Percentiles rank a stretch among this genome's conserved stretches.
These are phyloP conservation scores for Zonotrichia leucophrys DNA, from an alignment of 2,113 vertebrate genomes.

Conservation along the genomic window DNA sequence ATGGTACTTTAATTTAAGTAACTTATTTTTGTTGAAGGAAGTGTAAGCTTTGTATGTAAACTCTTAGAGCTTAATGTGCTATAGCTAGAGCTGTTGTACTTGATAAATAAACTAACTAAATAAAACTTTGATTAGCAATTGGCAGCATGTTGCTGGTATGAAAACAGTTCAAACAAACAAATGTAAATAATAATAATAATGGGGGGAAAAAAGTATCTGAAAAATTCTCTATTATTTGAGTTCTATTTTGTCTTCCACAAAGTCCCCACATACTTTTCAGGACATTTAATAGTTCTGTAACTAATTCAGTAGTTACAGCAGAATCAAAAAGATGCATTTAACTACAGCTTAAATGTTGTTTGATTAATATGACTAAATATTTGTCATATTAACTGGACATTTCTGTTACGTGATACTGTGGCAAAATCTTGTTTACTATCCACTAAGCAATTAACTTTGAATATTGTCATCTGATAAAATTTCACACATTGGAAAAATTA, in stretches of 20 bases:
- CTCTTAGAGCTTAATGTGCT: not conserved
- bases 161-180: not conserved
- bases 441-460: not conserved
- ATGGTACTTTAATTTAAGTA: not conserved
- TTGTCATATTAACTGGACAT: not conserved
- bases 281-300: not conserved
- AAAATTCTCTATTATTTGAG: not conserved
- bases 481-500: not conserved
- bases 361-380: conserved; percentile 2
- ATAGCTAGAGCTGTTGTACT: not conserved
- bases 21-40: not conserved
- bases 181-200: not conserved
- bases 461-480: not conserved
- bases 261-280: not conserved
- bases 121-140: not conserved
- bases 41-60: not conserved
- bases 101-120: not conserved
- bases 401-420: not conserved
- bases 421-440: not conserved
- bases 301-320: not conserved
- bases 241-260: not conserved
- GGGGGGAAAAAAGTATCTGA: not conserved
- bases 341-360: not conserved
- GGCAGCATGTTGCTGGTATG: not conserved
- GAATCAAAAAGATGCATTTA: not conserved